Base-by-base conservation (phyloP, 2,888 invertebrate genomes). In the Slavum lentiscoides region DNA sequence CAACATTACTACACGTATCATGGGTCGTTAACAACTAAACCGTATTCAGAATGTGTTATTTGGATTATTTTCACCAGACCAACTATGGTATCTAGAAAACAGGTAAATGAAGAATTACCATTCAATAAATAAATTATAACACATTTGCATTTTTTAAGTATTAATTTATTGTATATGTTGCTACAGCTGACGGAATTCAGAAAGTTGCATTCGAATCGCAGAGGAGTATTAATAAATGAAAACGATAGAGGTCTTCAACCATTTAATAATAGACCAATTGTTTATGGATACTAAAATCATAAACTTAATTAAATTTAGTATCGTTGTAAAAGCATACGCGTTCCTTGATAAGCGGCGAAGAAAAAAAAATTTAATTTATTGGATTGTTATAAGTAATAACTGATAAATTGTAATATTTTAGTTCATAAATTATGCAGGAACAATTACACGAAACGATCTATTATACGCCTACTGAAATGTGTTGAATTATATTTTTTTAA, bases 21-120 rank as follows among this genome's bases (percentile, higher is more conserved):
- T 0, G 83, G 83, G 49, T 83, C 83, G 19, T 66, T 83, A 8
- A 83, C 83, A 13, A 83, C 83, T 13, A 17, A 21, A 13, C 82
- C 83, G 17, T 83, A 37, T 68, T 49, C 81, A 15, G 80, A 83
- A 70, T 82, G 82, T 81, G 83, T 83, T 19, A 82, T 74, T 61
- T 83, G 83, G 83, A 83, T 83, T 53, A 43, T 83, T 62, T 76
- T 82, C 58, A 74, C 80, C 11, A 81, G 77, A 30, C 83, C 83
- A 1, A 55, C 83, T 53, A 23, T 6, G 13, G 76, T 83, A 67
- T 83, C 83, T 19, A 58, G 55, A 53, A 39, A 39, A 53, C 83
- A 82, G 75, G 83, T 82, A 53, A 68, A 11, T 30, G 30, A 2
- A 30, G 30, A 30, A 30, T 30, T 30, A 30, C 4, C 30, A 30